A percentile compares a stretch with the other conserved stretches of the same genome.
Conservation (phyloP, 1,140 invertebrate species). For the Scaptomyza graminum region DNA sequence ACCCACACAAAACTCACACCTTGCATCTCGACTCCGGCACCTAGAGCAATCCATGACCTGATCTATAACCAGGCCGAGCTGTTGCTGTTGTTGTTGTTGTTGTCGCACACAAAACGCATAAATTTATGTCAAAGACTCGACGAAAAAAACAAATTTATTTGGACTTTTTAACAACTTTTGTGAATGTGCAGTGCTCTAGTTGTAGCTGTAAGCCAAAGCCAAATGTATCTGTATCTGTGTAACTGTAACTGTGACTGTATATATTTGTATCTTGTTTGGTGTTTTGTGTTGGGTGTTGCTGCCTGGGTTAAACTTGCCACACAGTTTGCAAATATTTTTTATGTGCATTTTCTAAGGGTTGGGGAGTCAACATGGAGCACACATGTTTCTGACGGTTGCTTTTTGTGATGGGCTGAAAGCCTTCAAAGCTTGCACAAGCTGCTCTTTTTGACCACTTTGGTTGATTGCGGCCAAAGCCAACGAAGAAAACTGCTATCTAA, state of each 20-base stretch:
- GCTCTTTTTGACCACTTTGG: conserved; percentile 52
- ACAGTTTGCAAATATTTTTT: conserved; percentile 48
- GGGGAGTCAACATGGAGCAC: background rate
- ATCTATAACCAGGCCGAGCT: conserved; percentile 60
- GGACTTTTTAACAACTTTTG: conserved; percentile 79
- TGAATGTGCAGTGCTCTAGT: conserved; percentile 33
- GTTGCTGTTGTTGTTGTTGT: conserved; percentile 34
- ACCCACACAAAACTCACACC: conserved; percentile 1
- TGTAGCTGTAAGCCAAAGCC: conserved; percentile 21
- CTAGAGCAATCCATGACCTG: conserved; percentile 54
- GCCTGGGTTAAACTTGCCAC: conserved; percentile 36
- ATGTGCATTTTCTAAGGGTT: conserved; percentile 31
- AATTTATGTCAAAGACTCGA: conserved; percentile 78
- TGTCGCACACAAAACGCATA: conserved; percentile 75
- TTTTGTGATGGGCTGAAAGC: background rate
- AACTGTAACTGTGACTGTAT: conserved; percentile 23
- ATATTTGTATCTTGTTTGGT: conserved; percentile 16
- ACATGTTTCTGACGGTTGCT: conserved; percentile 15
- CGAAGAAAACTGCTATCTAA: background rate
- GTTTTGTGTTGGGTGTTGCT: conserved; percentile 33
- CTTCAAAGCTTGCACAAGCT: conserved; percentile 2
- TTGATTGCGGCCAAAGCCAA: conserved; percentile 51
- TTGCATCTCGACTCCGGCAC: conserved; percentile 21
- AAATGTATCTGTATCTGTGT: conserved; percentile 12
- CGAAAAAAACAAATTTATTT: conserved; percentile 78